Conservation (phyloP, 2,113 vertebrate genomes). For the Ammodytes marinus region DNA sequence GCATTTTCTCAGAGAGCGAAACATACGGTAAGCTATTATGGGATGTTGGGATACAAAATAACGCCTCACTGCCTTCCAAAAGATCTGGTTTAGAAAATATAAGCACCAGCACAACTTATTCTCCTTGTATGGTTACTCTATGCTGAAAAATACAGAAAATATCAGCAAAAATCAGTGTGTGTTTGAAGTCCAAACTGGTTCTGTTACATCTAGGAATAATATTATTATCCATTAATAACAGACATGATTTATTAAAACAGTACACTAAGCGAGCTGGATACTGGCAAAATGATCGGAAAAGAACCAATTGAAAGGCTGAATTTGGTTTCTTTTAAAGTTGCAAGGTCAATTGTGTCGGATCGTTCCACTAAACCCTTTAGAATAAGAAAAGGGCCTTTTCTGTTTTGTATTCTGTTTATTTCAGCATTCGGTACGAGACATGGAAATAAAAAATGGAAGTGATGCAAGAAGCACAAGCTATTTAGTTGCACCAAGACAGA, state of each 20-base stretch:
- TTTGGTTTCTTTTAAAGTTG: not conserved
- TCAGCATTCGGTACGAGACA: not conserved
- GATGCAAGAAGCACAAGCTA: not conserved
- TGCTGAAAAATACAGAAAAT: not conserved
- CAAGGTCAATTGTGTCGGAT: not conserved
- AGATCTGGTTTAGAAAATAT: not conserved
- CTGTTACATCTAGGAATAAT: not conserved
- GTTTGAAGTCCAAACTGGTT: not conserved
- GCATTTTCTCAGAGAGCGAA: slow-evolving; percentile 30
- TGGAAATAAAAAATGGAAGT: not conserved
- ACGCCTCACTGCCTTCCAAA: slow-evolving; percentile 16
- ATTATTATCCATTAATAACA: not conserved
- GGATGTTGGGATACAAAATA: slow-evolving; percentile 21
- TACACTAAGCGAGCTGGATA: not conserved
- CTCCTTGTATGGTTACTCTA: not conserved
- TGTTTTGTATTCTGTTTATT: not conserved
- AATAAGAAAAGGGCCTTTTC: not conserved
- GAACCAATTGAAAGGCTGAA: not conserved
- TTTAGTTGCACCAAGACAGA: not conserved
- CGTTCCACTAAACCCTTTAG: not conserved
- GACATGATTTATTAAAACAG: not conserved
- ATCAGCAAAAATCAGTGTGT: not conserved
- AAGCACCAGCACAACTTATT: not conserved
- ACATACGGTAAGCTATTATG: slow-evolving; percentile 26
- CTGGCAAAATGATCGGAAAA: not conserved